Conservation (phyloP, 2,797 vertebrate genomes). For the Pogoniulus pusillus region DNA sequence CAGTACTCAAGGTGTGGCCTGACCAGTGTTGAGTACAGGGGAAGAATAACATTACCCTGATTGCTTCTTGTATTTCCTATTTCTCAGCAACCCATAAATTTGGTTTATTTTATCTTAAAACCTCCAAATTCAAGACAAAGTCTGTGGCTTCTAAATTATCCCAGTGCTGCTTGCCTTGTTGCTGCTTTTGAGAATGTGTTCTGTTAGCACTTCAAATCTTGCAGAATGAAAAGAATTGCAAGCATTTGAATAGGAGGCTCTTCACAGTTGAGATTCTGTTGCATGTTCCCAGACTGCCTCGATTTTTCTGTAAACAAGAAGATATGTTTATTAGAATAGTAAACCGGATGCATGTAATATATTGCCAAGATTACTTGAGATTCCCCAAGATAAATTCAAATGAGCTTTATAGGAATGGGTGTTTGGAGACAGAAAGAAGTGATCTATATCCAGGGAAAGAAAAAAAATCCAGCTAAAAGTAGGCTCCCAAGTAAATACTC, state of each 20-base stretch:
- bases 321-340: constrained; percentile 59
- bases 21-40: too few relatives aligned
- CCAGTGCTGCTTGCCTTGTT: not conserved
- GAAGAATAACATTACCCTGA: too few relatives aligned
- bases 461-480: not conserved
- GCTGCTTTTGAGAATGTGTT: not conserved
- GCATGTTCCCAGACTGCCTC: constrained; percentile 36
- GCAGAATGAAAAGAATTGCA: constrained; percentile 61
- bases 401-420: constrained; percentile 11
- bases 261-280: not conserved
- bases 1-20: too few relatives aligned
- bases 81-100: not conserved
- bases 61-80: not conserved
- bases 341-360: constrained; percentile 44
- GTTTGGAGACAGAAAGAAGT: not conserved
- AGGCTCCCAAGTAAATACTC: constrained; percentile 8
- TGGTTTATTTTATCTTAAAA: not conserved
- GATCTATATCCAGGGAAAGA: constrained; percentile 25
- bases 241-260: constrained; percentile 39
- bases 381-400: constrained; percentile 50
- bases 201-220: constrained; percentile 18
- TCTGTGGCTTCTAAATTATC: not conserved
- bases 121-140: not conserved
- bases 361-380: constrained; percentile 62
- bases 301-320: constrained; percentile 51